Evolutionary conservation across 2,888 invertebrate genomes (phyloP), one percentile per base, ranked within the genome.

Genomic region (Hoplodrina blanda): DNA sequence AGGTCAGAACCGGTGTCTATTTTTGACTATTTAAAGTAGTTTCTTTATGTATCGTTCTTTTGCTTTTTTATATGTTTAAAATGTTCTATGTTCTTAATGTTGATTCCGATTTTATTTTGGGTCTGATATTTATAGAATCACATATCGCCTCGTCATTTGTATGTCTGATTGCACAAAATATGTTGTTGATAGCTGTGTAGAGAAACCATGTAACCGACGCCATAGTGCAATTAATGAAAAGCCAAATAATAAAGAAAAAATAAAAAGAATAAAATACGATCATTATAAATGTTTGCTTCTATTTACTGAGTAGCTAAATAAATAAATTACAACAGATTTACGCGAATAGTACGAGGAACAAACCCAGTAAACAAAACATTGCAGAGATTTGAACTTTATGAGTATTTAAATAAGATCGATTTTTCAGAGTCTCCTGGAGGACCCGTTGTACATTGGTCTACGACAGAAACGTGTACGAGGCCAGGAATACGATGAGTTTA

Each of bases 391-490:
- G 20, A 56, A 15, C 66, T 63, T 30, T 64, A 61, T 3, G 0
- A 6, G 0, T 55, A 0, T 55, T 62, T 1, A 66, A 55, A 65
- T 55, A 67, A 74, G 59, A 57, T 71, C 77, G 60, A 71, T 81
- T 82, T 94, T 93, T 7, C 91, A 98, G 98, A 97, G 97, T 89
- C 96, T 99, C 5, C 95, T 99, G 49, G 97, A 98, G 91, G 99
- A 99, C 96, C 99, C 99, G 0, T 96, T 99, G 66, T 99, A 99
- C 93, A 98, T 99, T 86, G 99, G 99, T 33, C 94, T 99, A 61
- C 96, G 98, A 63, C 98, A 99, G 88, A 97, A 97, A 80, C 97
- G 99, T 70, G 97, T 97, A 0, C 97, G 97, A 20, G 99, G 99
- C 2, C 96, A 97, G 65, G 97, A 98, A 79, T 99, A 99, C 92